phyloP scores from a whole-genome alignment of 2,113 vertebrate species.

The Paratilapia polleni region DNA sequence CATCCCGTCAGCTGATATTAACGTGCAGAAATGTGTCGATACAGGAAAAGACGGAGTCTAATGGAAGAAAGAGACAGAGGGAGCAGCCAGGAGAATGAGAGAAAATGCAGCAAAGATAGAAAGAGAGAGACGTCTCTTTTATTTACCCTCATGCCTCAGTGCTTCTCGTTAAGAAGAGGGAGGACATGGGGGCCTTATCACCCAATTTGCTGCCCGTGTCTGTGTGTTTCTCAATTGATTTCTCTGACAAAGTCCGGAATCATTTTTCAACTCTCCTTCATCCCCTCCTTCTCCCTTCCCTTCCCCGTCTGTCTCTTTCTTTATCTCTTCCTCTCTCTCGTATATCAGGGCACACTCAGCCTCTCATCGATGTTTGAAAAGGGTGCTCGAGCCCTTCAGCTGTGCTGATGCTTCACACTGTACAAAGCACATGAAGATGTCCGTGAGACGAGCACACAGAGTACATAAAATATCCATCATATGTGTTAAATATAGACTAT shows the following conservation, averaged over 20 bases:
- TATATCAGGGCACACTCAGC: conserved; percentile 31
- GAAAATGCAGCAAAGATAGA: conserved; percentile 48
- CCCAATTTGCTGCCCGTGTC: conserved; percentile 76
- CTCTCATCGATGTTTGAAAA: conserved; percentile 49
- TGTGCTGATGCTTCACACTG: conserved; percentile 38
- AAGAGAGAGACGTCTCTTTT: conserved; percentile 72
- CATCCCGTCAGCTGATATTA: conserved; percentile 36
- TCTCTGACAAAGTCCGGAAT: conserved; percentile 77
- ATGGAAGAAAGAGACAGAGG: conserved; percentile 27
- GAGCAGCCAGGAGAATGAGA: conserved; percentile 20
- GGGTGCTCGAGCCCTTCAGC: conserved; percentile 46
- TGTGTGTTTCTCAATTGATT: conserved; percentile 77
- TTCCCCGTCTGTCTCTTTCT: conserved; percentile 39
- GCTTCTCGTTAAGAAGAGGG: conserved; percentile 74
- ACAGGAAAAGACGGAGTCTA: not conserved
- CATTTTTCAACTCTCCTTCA: conserved; percentile 70
- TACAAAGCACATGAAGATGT: conserved; percentile 55
- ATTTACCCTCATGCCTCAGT: conserved; percentile 76
- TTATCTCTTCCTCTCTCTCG: conserved; percentile 38
- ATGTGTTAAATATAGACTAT: conserved; percentile 80
- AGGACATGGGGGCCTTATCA: conserved; percentile 73
- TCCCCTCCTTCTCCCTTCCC: conserved; percentile 34
- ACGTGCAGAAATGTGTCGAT: conserved; percentile 44
- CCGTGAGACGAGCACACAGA: conserved; percentile 48
- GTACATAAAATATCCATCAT: conserved; percentile 71